Evolutionary conservation across 2,113 vertebrate genomes (phyloP).

Genomic region (Myrmecobius fasciatus): DNA sequence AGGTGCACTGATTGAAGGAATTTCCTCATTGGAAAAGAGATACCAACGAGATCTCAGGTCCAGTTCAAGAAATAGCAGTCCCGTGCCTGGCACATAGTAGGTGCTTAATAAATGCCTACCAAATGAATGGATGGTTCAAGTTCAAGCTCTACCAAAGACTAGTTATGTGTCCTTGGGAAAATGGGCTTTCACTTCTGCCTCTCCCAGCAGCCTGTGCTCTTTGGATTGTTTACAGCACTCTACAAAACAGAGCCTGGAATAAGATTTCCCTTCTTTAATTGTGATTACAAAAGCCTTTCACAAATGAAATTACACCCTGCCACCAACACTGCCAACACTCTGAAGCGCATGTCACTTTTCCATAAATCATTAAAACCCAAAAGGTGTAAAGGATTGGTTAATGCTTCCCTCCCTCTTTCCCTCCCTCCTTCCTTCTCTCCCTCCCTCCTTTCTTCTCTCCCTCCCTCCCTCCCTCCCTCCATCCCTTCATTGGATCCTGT

Average conservation of each 20-base stretch:
- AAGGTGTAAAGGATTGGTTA: not conserved
- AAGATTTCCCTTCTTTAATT: not conserved
- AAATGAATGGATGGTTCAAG: not conserved
- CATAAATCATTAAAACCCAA: constrained; percentile 15
- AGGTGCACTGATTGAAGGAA: not conserved
- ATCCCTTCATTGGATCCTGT: not conserved
- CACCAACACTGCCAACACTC: constrained; percentile 57
- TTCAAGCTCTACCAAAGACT: not conserved
- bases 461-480: not conserved
- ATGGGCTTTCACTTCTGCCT: not conserved
- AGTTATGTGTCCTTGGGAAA: not conserved
- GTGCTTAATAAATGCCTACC: not conserved
- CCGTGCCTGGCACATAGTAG: not conserved
- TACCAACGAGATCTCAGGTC: not conserved
- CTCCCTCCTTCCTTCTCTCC: not conserved
- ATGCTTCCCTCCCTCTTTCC: not conserved
- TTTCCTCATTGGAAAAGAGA: not conserved
- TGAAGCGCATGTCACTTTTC: not conserved
- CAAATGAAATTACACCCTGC: constrained; percentile 32
- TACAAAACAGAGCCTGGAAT: not conserved
- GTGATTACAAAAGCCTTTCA: not conserved
- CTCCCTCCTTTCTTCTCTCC: not conserved
- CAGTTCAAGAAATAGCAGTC: not conserved
- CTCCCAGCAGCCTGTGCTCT: not conserved
- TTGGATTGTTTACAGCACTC: not conserved